These are phyloP conservation scores for Proales similis DNA, from an alignment of 1,140 invertebrate genomes.

Conservation along the genomic window DNA sequence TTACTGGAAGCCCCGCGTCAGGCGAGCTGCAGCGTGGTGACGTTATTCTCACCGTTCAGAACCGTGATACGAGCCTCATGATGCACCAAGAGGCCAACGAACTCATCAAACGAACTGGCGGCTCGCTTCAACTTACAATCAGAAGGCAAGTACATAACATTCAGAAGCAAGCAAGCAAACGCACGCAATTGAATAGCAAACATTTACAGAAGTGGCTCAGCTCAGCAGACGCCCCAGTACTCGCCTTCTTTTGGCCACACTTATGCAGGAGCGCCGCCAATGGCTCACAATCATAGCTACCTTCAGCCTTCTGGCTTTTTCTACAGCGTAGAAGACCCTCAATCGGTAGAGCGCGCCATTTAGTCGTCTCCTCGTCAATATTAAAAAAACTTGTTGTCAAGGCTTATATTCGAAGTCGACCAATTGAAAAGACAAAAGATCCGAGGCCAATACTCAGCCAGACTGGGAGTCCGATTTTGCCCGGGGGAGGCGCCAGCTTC, in stretches of 20 bases:
- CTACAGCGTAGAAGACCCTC: slow-evolving; percentile 37
- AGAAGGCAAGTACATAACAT: slow-evolving; percentile 42
- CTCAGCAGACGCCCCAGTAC: too few species aligned
- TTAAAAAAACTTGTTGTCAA: neutral
- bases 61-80: slow-evolving; percentile 72
- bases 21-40: slow-evolving; percentile 75
- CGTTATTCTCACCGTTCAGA: slow-evolving; percentile 77
- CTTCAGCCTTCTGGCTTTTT: too few species aligned
- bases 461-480: slow-evolving; percentile 34
- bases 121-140: slow-evolving; percentile 44
- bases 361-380: neutral
- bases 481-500: neutral
- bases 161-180: neutral
- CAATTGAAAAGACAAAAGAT: slow-evolving; percentile 33
- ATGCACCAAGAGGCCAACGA: slow-evolving; percentile 82
- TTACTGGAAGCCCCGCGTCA: slow-evolving; percentile 60
- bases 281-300: slow-evolving; percentile 4
- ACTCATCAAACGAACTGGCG: slow-evolving; percentile 69
- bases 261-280: slow-evolving; percentile 14
- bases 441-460: slow-evolving; percentile 35
- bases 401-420: slow-evolving; percentile 21
- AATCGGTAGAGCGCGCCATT: slow-evolving; percentile 12
- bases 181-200: neutral
- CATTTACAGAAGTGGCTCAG: neutral
- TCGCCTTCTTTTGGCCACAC: too few species aligned